phyloP scores from a whole-genome alignment of 2,797 vertebrate genomes.

The Gymnoscopelus braueri region DNA sequence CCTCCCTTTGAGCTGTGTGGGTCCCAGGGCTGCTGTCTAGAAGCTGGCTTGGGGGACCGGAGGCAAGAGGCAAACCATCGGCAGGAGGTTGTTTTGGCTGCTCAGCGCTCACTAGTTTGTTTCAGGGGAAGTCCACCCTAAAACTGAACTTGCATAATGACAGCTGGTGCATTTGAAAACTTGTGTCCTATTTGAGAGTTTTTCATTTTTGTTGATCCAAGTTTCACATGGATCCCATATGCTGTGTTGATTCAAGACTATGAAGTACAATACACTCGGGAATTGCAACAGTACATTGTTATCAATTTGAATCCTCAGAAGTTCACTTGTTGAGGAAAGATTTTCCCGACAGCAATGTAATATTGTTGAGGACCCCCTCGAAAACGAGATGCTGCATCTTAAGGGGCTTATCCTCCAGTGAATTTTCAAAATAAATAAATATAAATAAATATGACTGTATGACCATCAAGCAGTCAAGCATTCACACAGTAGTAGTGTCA shows the following conservation, averaged over 20 bases:
- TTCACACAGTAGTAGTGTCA: background rate
- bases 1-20: slow-evolving; percentile 71
- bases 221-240: slow-evolving; percentile 11
- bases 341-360: slow-evolving; percentile 12
- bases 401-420: no score
- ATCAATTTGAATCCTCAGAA: slow-evolving; percentile 19
- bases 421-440: no score
- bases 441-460: slow-evolving; percentile 15
- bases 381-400: no score
- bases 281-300: slow-evolving; percentile 11
- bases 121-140: slow-evolving; percentile 72
- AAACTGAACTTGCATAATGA: slow-evolving; percentile 61
- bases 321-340: slow-evolving; percentile 9
- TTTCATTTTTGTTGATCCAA: background rate
- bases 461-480: slow-evolving; percentile 18
- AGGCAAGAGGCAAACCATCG: slow-evolving; percentile 76
- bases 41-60: slow-evolving; percentile 76
- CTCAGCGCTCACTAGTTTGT: slow-evolving; percentile 54
- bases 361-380: no score
- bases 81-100: slow-evolving; percentile 78
- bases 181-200: background rate
- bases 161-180: background rate
- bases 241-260: slow-evolving; percentile 33
- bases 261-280: slow-evolving; percentile 9
- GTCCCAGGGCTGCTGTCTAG: slow-evolving; percentile 77